A percentile compares a stretch with the other conserved stretches of the same genome.
phyloP scores from a whole-genome alignment of 2,113 vertebrate genomes.

The Phasianus colchicus region DNA sequence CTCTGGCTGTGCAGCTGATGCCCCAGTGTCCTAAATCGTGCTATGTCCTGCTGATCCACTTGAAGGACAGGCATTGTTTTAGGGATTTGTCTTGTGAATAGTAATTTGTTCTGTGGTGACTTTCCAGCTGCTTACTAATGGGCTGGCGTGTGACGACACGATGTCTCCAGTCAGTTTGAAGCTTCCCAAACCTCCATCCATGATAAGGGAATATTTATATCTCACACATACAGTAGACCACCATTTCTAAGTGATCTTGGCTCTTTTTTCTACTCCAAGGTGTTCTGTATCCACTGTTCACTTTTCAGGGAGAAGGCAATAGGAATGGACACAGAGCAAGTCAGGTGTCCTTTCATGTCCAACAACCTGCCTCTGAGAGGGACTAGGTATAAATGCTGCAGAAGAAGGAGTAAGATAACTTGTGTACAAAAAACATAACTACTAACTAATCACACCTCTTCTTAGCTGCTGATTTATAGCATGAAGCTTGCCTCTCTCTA shows the following conservation, averaged over 20 bases:
- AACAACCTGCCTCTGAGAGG: background rate
- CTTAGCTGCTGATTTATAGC: background rate
- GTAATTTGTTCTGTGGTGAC: slow-evolving; percentile 17
- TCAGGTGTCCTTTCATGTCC: background rate
- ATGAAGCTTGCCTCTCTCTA: background rate
- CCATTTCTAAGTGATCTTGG: slow-evolving; percentile 19
- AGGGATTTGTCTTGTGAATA: background rate
- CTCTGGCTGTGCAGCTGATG: background rate
- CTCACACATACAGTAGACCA: background rate
- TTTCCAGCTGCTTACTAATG: slow-evolving; percentile 28
- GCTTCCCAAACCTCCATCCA: background rate
- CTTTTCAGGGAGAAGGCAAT: background rate
- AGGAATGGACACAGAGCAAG: background rate
- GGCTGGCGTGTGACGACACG: background rate
- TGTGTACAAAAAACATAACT: background rate
- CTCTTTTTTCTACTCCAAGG: background rate
- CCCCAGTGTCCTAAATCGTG: background rate
- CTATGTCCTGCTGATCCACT: background rate
- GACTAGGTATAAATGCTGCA: background rate
- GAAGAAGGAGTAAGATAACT: background rate
- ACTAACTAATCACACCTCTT: background rate
- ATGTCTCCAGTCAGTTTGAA: slow-evolving; percentile 47
- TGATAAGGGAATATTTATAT: slow-evolving; percentile 53
- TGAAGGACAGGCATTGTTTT: slow-evolving; percentile 40
- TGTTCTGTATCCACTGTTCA: background rate